Evolutionary conservation across 2,113 vertebrate species (phyloP).

Genomic region (Toxotes jaculatrix): DNA sequence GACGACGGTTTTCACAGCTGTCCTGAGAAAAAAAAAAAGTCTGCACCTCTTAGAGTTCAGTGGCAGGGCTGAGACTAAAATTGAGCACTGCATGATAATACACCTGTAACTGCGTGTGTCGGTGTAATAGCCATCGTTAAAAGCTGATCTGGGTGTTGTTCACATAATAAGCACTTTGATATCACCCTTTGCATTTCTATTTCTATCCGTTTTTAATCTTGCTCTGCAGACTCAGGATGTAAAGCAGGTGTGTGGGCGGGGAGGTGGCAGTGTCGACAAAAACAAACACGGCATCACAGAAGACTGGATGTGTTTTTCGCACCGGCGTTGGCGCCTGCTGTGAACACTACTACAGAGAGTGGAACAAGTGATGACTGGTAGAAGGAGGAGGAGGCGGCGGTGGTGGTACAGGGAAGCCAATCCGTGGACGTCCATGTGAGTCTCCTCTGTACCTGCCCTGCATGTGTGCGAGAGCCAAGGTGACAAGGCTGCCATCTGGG

Average conservation of each 20-base stretch:
- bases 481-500: neutral
- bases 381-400: neutral
- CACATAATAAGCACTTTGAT: neutral
- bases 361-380: neutral
- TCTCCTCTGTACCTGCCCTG: neutral
- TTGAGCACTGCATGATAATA: neutral
- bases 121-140: neutral
- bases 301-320: conserved; percentile 44
- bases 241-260: conserved; percentile 33
- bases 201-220: neutral
- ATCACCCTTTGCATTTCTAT: neutral
- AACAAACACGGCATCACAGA: conserved; percentile 38
- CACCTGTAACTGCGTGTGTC: neutral
- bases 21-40: neutral
- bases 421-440: neutral
- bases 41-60: conserved; percentile 3
- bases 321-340: conserved; percentile 28
- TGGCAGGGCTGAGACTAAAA: neutral
- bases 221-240: conserved; percentile 12
- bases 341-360: conserved; percentile 21
- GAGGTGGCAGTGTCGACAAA: conserved; percentile 28
- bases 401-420: neutral
- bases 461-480: neutral
- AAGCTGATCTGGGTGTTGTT: neutral
- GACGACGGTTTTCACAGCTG: neutral